Conservation (phyloP, 37 sponge, comb jelly and placozoan species). For the Aplysina aerophoba region DNA sequence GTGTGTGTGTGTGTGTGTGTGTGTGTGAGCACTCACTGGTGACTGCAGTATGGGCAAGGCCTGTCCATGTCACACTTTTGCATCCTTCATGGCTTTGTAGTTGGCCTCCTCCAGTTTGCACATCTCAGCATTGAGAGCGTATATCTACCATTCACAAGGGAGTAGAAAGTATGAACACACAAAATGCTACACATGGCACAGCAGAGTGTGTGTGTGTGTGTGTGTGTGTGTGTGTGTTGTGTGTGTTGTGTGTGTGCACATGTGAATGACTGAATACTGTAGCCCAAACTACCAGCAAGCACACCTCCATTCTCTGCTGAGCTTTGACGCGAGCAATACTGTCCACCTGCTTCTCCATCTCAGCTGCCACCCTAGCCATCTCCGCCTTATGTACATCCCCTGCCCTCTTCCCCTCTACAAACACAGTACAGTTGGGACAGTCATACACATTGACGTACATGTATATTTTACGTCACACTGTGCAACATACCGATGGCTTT, state of each 20-base stretch:
- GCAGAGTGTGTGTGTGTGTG: too few relatives aligned
- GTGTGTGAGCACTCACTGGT: too few relatives aligned
- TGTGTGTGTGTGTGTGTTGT: too few relatives aligned
- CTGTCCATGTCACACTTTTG: conserved; percentile 42
- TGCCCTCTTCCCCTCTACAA: neutral
- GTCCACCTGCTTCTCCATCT: conserved; percentile 22
- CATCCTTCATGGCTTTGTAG: conserved; percentile 42
- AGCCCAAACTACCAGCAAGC: neutral
- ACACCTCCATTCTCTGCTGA: conserved; percentile 77
- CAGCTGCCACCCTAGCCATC: neutral
- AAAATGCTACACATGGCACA: too few relatives aligned
- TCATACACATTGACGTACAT: neutral
- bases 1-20: too few relatives aligned
- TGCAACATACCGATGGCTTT: conserved; percentile 19
- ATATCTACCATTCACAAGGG: conserved; percentile 54
- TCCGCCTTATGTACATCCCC: neutral
- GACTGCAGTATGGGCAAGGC: neutral
- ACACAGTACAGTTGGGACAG: neutral
- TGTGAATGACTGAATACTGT: too few relatives aligned
- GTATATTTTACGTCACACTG: neutral
- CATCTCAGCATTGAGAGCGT: conserved; percentile 74
- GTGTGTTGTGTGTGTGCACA: too few relatives aligned
- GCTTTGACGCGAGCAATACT: conserved; percentile 40
- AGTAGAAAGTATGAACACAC: too few relatives aligned
- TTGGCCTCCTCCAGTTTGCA: conserved; percentile 56